Evolutionary conservation across 2,888 invertebrate species (phyloP), one percentile per base, ranked within the genome.

Genomic region (Lomographa bimaculata): DNA sequence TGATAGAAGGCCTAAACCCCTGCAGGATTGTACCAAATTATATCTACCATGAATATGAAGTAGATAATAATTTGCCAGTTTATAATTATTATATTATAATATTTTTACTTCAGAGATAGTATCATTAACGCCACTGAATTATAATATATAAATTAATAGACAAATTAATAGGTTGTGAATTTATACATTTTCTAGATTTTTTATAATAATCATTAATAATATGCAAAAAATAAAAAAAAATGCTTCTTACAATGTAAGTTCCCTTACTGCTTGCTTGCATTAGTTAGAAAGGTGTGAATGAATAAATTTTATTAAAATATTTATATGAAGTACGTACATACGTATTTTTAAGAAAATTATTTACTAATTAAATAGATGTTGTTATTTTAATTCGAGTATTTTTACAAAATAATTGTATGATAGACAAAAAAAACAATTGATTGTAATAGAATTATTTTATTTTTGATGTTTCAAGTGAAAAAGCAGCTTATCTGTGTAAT

Each of bases 111-210:
- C 5, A 16, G 5, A 50, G 57, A 57, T 61, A 60, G 46, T 48
- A 56, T 44, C 50, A 53, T 37, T 54, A 54, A 57, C 48, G 57
- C 26, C 36, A 54, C 47, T 57, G 51, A 59, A 57, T 48, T 50
- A 37, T 7, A 11, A 55, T n/a, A n/a, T n/a, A 57, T 54, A 36
- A 61, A 60, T 67, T 70, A 74, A 79, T 84, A 86, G 85, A 83
- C 78, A 83, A 81, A 79, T 74, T 74, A 76, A 86, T 89, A 89
- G 87, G 87, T 89, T 89, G 87, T 89, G 87, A 89, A 84, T 86
- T 86, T 89, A 82, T 83, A 86, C 84, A 87, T 84, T 87, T 87
- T 86, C 76, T 85, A 86, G 85, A 82, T 82, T 71, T 86, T 85
- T 84, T 83, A 84, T 83, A 81, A 77, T n/a, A n/a, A n/a, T n/a